Evolutionary conservation across 2,888 invertebrate species (phyloP).

Genomic region (Apamea crenata): DNA sequence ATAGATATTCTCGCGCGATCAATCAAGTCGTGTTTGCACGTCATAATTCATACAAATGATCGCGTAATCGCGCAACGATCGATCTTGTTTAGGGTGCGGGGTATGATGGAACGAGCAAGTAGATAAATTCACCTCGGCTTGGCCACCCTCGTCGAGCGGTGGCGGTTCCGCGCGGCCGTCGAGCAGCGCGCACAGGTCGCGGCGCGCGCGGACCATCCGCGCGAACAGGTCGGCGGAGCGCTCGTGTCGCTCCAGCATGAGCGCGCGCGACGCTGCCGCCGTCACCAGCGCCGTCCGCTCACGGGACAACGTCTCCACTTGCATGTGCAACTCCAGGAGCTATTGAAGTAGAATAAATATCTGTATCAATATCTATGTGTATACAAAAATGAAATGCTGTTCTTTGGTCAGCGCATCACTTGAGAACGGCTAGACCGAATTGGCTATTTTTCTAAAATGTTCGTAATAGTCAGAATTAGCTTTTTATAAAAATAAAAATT

Average conservation of each 20-base stretch:
- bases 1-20: neutral
- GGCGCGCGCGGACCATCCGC: constrained; percentile 78
- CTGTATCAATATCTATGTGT: neutral
- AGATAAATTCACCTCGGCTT: constrained; percentile 72
- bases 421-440: neutral
- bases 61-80: neutral
- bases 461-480: neutral
- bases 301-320: constrained; percentile 81
- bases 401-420: neutral
- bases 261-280: constrained; percentile 83
- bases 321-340: constrained; percentile 83
- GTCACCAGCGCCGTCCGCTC: constrained; percentile 82
- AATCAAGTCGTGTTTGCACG: neutral
- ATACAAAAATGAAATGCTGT: neutral
- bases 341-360: constrained; percentile 55
- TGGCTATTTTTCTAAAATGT: neutral
- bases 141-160: constrained; percentile 67
- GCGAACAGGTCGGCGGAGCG: constrained; percentile 84
- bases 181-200: constrained; percentile 77
- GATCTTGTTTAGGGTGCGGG: neutral
- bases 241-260: constrained; percentile 87
- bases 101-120: neutral
- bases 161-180: constrained; percentile 74
- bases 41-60: neutral
- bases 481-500: neutral